Evolutionary conservation across 2,888 invertebrate species (phyloP), one percentile per base, ranked within the genome.

Genomic region (Dolichomitus sp.): DNA sequence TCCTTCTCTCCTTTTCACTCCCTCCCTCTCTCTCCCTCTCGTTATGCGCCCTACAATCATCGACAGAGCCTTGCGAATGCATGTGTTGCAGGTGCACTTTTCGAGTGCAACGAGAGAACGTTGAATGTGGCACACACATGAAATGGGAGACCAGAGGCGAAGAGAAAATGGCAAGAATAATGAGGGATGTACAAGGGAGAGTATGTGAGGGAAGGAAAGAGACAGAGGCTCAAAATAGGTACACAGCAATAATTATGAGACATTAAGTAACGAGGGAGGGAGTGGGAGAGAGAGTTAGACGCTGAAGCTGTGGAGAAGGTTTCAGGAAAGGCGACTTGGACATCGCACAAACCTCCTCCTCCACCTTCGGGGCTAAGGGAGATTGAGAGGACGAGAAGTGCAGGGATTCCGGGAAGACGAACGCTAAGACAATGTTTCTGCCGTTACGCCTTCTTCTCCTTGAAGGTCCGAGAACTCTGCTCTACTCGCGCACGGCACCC

Each of bases 191-290:
- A 57, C 33, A 50, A 72, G 57, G 54, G 54, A 30, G 52, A 63
- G 70, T 48, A 69, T 70, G 83, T 74, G 66, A 48, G 74, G 66
- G 83, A 79, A 83, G 65, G 76, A 57, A 37, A 68, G 77, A 45
- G 77, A 69, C 76, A 61, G 83, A 85, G 80, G 37, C 11, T 40
- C 84, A 83, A 89, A 90, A 88, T 89, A 89, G 90, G 89, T 86
- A 89, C 88, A 77, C 89, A 88, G 88, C 88, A 91, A 92, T 92
- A 92, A 93, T 93, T 93, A 92, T 89, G 91, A 91, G 91, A 91
- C 92, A 92, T 92, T 92, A 92, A 93, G 92, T 92, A 92, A 93
- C 91, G 92, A 90, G 90, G 88, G 87, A 27, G 65, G 7, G 65
- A 42, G 65, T 27, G 65, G 14, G 90, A 88, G 87, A 86, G 86